phyloP scores from a whole-genome alignment of 1,140 invertebrate species.

The Drosophila takahashii region DNA sequence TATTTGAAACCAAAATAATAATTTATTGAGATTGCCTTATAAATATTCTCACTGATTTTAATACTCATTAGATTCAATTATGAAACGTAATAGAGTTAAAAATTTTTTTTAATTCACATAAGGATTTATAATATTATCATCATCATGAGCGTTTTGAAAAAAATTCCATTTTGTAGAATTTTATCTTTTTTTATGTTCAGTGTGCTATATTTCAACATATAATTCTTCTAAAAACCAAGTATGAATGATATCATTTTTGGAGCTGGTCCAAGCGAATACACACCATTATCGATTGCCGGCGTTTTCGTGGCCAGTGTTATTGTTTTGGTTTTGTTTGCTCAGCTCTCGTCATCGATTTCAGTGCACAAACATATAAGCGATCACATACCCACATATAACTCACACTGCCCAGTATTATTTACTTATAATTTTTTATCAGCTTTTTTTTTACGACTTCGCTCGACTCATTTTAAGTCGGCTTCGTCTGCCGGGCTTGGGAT shows the following conservation, averaged over 20 bases:
- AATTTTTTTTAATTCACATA: too few species aligned
- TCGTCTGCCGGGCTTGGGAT: constrained; percentile 23
- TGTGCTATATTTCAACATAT: too few species aligned
- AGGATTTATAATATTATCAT: too few species aligned
- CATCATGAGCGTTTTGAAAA: too few species aligned
- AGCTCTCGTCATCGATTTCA: constrained; percentile 37
- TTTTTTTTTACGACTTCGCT: constrained; percentile 31
- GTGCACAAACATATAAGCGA: neutral
- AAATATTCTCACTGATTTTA: too few species aligned
- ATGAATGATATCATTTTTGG: constrained; percentile 16
- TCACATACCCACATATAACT: neutral
- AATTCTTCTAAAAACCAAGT: neutral
- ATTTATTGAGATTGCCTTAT: too few species aligned
- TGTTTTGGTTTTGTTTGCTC: constrained; percentile 39
- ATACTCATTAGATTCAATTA: neutral
- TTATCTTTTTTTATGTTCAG: neutral
- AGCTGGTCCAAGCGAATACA: constrained; percentile 3
- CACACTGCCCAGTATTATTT: constrained; percentile 21
- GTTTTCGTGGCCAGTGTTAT: constrained; percentile 31
- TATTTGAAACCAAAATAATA: too few species aligned
- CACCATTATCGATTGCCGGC: constrained; percentile 32
- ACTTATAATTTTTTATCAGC: constrained; percentile 60
- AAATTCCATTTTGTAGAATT: too few species aligned
- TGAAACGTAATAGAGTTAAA: too few species aligned
- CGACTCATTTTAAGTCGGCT: constrained; percentile 15